phyloP scores from a whole-genome alignment of 2,797 vertebrate species.

The Harpagifer antarcticus region DNA sequence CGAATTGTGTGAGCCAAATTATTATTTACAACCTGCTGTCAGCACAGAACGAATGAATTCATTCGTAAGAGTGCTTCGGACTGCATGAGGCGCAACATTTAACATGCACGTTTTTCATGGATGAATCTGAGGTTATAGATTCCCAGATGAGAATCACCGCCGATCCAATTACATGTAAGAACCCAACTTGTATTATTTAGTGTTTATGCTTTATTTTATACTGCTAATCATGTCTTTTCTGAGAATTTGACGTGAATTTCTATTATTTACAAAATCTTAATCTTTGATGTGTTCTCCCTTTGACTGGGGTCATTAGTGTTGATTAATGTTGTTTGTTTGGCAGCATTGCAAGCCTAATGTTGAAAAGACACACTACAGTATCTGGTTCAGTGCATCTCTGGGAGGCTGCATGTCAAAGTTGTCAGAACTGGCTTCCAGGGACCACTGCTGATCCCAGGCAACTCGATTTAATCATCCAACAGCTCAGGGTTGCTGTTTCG shows the following conservation, averaged over 20 bases:
- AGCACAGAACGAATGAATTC: conserved; percentile 64
- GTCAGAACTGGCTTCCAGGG: conserved; percentile 34
- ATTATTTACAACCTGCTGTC: conserved; percentile 74
- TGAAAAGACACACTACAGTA: conserved; percentile 28
- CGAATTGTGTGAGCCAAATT: conserved; percentile 65
- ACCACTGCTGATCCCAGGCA: conserved; percentile 30
- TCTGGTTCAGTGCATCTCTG: conserved; percentile 40
- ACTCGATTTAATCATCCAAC: conserved; percentile 43
- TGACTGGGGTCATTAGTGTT: conserved; percentile 12
- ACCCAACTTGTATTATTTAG: conserved; percentile 14
- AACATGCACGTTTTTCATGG: conserved; percentile 40
- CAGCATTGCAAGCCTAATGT: conserved; percentile 13
- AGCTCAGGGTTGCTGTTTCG: conserved; percentile 40
- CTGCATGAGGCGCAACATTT: conserved; percentile 44
- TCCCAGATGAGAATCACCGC: conserved; percentile 33
- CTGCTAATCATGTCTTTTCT: background rate
- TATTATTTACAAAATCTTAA: background rate
- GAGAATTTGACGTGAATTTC: background rate
- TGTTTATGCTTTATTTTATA: conserved; percentile 7
- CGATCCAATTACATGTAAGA: conserved; percentile 37
- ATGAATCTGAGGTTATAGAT: conserved; percentile 56
- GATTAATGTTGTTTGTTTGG: conserved; percentile 34
- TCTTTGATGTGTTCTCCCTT: background rate
- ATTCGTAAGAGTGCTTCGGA: conserved; percentile 59
- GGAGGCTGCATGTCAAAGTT: conserved; percentile 42